phyloP scores from a whole-genome alignment of 1,140 invertebrate species.

The Brachionus calyciflorus region DNA sequence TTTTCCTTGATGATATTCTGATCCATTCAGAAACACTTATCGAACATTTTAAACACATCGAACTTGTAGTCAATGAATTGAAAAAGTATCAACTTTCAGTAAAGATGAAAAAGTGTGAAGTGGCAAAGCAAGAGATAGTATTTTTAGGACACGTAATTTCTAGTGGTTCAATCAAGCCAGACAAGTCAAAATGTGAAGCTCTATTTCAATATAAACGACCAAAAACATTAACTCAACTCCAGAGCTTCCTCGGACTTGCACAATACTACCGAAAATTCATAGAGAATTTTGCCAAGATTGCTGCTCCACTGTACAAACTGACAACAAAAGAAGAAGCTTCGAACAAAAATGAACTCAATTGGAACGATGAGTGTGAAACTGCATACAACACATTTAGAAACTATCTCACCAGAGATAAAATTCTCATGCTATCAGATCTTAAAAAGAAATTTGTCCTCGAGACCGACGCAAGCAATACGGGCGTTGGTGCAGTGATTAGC shows the following conservation, averaged over 20 bases:
- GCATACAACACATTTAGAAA: conserved; percentile 55
- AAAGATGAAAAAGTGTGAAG: neutral
- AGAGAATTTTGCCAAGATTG: conserved; percentile 57
- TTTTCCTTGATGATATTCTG: neutral
- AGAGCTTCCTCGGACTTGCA: conserved; percentile 51
- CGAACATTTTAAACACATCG: neutral
- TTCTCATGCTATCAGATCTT: conserved; percentile 51
- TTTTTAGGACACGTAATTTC: neutral
- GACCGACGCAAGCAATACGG: conserved; percentile 59
- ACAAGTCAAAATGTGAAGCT: neutral
- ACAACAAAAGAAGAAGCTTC: conserved; percentile 51
- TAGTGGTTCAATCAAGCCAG: neutral
- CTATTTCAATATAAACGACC: neutral
- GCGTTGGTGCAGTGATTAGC: conserved; percentile 58
- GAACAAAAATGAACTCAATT: conserved; percentile 49
- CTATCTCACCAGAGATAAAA: conserved; percentile 44
- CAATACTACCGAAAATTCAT: conserved; percentile 55
- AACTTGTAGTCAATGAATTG: neutral
- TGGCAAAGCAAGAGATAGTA: neutral
- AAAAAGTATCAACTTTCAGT: neutral
- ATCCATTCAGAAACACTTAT: neutral
- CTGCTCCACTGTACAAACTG: conserved; percentile 54
- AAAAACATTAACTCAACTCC: neutral
- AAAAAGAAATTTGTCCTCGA: conserved; percentile 55
- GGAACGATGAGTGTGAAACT: conserved; percentile 51